Evolutionary conservation across 2,888 invertebrate genomes (phyloP), one percentile per base, ranked within the genome.

Genomic region (Tipula confusa): DNA sequence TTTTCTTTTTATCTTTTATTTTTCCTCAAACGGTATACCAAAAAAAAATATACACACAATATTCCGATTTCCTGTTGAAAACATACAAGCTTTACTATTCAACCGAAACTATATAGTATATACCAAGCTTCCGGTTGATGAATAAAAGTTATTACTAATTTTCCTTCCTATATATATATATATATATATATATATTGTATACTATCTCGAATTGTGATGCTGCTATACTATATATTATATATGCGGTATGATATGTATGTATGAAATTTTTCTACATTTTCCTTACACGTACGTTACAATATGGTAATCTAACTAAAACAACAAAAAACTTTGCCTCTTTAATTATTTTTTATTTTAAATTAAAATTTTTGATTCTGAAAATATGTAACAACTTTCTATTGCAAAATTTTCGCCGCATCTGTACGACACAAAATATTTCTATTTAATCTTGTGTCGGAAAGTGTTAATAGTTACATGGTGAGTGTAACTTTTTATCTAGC

Each of bases 71-170:
- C 64, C 64, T 64, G 64, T 24, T 64, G 24, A 64, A 64, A 64
- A 64, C 64, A 64, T 64, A 18, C 64, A 64, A 64, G 64, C 24
- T 64, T 24, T 24, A 64, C 64, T 24, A 24, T 64, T 64, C 24
- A 64, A 64, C 64, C 64, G 64, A 64, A 64, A 24, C 64, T 64
- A 64, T 64, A 64, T 64, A 64, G 24, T 24, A 9, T 64, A 64
- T 64, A 64, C 24, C 64, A 18, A 11, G 64, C 64, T 64, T 64
- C 64, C 64, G 64, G 64, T 64, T 64, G 64, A 64, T 64, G 64
- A 64, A 64, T 64, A 64, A 64, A 64, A 64, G 64, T 64, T 64
- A 64, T 64, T 64, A 64, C 64, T 64, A 64, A 64, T 64, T 64
- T 64, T 64, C 64, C 64, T 64, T 64, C 64, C 64, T 64, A 24